Base-by-base conservation (phyloP, 2,888 invertebrate species). In the Eupithecia vulgata region DNA sequence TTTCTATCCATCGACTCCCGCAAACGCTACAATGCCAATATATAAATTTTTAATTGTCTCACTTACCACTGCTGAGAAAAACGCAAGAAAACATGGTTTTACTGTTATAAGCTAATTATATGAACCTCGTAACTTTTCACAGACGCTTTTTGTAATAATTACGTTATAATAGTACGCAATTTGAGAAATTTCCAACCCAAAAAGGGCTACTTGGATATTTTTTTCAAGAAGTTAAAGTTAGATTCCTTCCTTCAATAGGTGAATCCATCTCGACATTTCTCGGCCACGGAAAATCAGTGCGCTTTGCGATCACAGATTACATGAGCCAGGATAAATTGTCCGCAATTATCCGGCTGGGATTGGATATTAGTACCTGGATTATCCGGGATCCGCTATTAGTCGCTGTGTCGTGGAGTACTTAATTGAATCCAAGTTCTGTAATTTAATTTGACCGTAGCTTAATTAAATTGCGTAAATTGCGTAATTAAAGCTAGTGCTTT, bases 271-370 rank as follows among this genome's bases (percentile, higher is more conserved):
- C 15, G 1, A 45, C 45, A 45, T 17, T 45, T 45, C 45, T 45
- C 52, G 21, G 1, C 52, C 21, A 52, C 52, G 52, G 3, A 52
- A 52, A 21, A 52, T 52, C 52, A 52, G 21, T 21, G 52, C 52
- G 52, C 52, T 52, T 52, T 52, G 52, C 48, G 48, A 48, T n/a
- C 40, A 10, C 45, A 40, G 62, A 71, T 71, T 67, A 67, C 37
- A 67, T 35, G 67, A 61, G 35, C 52, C 25, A 25, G 5, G 57
- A 71, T 71, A 71, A 67, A 71, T 71, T 71, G 71, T 25, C 61
- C 25, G 37, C 67, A 52, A 71, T 71, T 67, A 71, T 62, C 37
- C 59, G 15, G 21, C 42, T 35, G 65, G 52, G 37, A 17, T 59
- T 52, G 52, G 52, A 52, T 48, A 68, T 59, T 45, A 42, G 62